phyloP scores from a whole-genome alignment of 2,797 vertebrate species.

The Brachyalestes nurse region DNA sequence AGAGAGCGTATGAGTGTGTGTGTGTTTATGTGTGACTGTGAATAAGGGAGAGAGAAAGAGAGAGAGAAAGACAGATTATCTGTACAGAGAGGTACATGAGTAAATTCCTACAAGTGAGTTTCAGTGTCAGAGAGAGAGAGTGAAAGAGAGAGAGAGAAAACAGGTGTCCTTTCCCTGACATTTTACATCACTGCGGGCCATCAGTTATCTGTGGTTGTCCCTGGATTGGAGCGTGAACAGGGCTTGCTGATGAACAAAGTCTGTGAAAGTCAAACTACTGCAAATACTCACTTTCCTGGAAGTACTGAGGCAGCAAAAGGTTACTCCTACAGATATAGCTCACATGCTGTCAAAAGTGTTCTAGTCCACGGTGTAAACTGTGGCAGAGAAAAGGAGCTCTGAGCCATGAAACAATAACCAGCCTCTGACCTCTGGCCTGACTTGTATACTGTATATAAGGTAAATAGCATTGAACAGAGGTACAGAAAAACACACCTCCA shows the following conservation, averaged over 20 bases:
- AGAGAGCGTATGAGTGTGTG: constrained; percentile 29
- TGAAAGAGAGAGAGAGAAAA: constrained; percentile 26
- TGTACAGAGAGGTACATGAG: constrained; percentile 12
- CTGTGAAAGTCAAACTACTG: constrained; percentile 37
- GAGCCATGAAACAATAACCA: not conserved
- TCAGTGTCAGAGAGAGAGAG: constrained; percentile 21
- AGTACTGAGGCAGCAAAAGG: constrained; percentile 16
- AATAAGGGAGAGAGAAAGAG: not conserved
- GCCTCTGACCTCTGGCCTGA: not conserved
- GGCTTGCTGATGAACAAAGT: constrained; percentile 20
- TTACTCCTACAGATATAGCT: constrained; percentile 14
- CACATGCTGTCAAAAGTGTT: constrained; percentile 2
- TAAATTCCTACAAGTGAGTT: constrained; percentile 40
- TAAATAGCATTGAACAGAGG: not conserved
- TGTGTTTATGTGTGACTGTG: too few species aligned
- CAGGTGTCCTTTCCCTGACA: constrained; percentile 50
- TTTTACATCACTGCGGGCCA: constrained; percentile 49
- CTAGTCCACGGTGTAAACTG: not conserved
- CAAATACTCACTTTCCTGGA: constrained; percentile 18
- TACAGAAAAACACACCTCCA: not conserved
- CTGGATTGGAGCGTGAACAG: constrained; percentile 31
- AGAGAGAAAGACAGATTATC: not conserved
- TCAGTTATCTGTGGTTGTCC: constrained; percentile 49
- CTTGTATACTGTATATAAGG: not conserved
- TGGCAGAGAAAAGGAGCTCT: not conserved